Evolutionary conservation across 2,888 invertebrate species (phyloP).

Genomic region (Gari tellinella): DNA sequence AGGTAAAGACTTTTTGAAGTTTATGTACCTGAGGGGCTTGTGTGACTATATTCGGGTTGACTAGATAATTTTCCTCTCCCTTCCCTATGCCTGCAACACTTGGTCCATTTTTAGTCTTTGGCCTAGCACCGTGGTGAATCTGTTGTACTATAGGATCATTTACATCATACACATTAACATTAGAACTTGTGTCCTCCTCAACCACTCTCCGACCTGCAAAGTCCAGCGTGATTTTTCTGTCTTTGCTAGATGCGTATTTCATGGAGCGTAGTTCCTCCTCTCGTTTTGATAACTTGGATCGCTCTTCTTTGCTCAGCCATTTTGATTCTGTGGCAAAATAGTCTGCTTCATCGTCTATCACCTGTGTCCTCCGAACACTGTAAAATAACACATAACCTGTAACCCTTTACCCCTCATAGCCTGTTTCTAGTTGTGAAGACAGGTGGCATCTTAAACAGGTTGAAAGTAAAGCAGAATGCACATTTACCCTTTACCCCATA

Average conservation of each 20-base stretch:
- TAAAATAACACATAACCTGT: no score
- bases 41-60: constrained; percentile 74
- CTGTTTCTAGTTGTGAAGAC: no score
- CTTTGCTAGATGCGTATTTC: constrained; percentile 89
- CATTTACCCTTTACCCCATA: no score
- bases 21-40: constrained; percentile 74
- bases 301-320: constrained; percentile 91
- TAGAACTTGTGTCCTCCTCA: constrained; percentile 83
- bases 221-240: constrained; percentile 91
- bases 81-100: background rate
- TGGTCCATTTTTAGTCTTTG: constrained; percentile 35
- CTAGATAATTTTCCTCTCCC: constrained; percentile 50
- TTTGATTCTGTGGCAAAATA: constrained; percentile 92
- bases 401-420: no score
- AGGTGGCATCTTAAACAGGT: no score
- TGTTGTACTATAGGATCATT: constrained; percentile 82
- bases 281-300: constrained; percentile 88
- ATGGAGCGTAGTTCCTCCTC: constrained; percentile 89
- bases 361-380: constrained; percentile 89
- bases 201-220: constrained; percentile 87
- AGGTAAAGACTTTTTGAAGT: background rate
- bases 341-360: constrained; percentile 97
- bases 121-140: constrained; percentile 76
- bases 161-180: constrained; percentile 81
- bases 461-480: no score